Conservation (phyloP, 2,797 vertebrate genomes). For the Taeniopygia guttata region DNA sequence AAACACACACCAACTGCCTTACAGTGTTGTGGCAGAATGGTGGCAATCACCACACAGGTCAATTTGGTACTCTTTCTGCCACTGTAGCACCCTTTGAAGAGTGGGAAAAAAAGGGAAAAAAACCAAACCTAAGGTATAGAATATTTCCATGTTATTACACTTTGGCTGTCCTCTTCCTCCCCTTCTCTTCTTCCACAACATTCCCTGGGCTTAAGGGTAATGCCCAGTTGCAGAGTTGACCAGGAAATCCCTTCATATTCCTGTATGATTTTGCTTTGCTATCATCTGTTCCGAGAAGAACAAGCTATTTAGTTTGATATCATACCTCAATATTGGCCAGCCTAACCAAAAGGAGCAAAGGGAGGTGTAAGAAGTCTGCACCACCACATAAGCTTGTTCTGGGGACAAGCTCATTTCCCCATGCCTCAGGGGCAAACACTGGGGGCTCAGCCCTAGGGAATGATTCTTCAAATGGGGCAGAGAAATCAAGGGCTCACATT, state of each 20-base stretch:
- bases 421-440: neutral
- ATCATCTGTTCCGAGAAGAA: neutral
- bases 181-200: neutral
- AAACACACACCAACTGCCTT: neutral
- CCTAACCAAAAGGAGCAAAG: neutral
- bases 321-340: neutral
- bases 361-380: neutral
- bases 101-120: neutral
- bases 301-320: neutral
- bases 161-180: neutral
- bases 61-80: neutral
- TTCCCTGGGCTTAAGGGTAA: neutral
- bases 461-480: neutral
- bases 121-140: rapidly evolving
- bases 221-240: neutral
- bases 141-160: neutral
- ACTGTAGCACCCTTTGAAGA: neutral
- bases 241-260: neutral
- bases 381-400: neutral
- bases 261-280: neutral
- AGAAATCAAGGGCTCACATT: neutral
- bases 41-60: neutral
- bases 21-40: neutral
- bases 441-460: neutral
- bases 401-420: neutral